Evolutionary conservation across 2,888 invertebrate genomes (phyloP).

Genomic region (Drosophila mercatorum): DNA sequence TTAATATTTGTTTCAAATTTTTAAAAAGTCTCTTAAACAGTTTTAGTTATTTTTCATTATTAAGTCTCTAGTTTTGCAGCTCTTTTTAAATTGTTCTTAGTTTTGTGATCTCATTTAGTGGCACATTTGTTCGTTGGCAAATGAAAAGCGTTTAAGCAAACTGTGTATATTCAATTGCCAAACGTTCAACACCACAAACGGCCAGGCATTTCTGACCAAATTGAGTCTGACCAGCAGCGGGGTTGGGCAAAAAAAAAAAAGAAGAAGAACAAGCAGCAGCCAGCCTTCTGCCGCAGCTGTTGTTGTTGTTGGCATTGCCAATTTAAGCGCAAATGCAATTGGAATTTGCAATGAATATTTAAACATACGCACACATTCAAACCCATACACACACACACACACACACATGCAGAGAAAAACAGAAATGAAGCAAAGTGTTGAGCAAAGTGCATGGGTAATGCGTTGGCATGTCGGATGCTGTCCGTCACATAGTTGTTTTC

Average conservation of each 20-base stretch:
- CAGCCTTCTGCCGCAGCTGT: slow-evolving; percentile 9
- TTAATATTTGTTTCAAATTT: too few species aligned
- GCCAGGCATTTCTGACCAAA: slow-evolving; percentile 46
- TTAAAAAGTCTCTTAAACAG: too few species aligned
- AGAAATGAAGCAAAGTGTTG: slow-evolving; percentile 80
- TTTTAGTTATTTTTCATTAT: background rate
- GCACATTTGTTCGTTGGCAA: slow-evolving; percentile 4
- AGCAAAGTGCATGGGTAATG: slow-evolving; percentile 79
- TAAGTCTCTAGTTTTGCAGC: background rate
- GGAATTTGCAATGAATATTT: slow-evolving; percentile 78
- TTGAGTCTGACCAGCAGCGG: slow-evolving; percentile 50
- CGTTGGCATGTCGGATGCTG: slow-evolving; percentile 37
- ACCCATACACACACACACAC: slow-evolving; percentile 38
- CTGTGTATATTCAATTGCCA: slow-evolving; percentile 39
- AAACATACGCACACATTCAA: slow-evolving; percentile 49
- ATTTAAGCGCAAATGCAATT: slow-evolving; percentile 76
- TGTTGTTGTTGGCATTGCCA: slow-evolving; percentile 68
- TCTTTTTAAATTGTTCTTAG: background rate
- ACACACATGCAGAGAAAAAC: slow-evolving; percentile 21
- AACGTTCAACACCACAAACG: slow-evolving; percentile 50
- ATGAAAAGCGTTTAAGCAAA: slow-evolving; percentile 40
- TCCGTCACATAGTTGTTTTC: slow-evolving; percentile 41
- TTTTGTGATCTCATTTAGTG: slow-evolving; percentile 9
- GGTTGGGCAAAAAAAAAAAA: slow-evolving; percentile 7
- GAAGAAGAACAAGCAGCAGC: slow-evolving; percentile 42